Evolutionary conservation across 2,797 vertebrate species (phyloP), one percentile per base, ranked within the genome.

Genomic region (Poecilia velifera): DNA sequence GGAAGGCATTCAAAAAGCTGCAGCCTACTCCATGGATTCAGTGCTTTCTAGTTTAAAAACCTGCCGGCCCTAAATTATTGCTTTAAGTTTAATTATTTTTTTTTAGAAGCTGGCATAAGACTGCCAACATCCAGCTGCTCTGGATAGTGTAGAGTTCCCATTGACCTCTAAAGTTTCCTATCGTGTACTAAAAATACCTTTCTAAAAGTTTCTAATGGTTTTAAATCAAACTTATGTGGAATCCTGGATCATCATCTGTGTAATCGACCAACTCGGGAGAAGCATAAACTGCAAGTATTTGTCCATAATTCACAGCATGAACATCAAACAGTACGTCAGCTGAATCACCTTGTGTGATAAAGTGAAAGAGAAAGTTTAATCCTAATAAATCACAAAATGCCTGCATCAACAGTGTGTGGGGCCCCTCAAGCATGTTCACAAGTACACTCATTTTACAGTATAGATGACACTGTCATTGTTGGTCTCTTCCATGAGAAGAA

Each of bases 1-100:
- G 76, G 51, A 53, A 76, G 31, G 28, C 57, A 55, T 66, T 70
- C 22, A 79, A 45, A 39, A 31, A 84, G 64, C 57, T 57, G 41
- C 28, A 76, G 71, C 74, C 55, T 7, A 76, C 9, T 41, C 20
- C 10, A 5, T 68, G 36, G 9, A 41, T 41, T 64, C 36, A 41
- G 12, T 68, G 41, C 76, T 72, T 72, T 36, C 53, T 28, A n/a
- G 55, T 57, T 68, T 39, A 36, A 6, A 28, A 45, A 83, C 72
- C 73, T 51, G 64, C 39, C 25, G 6, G 14, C 45, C 36, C 36
- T 22, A n/a, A 77, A 77, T 78, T n/a, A 62, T n/a, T 1, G 0
- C 74, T 41, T 22, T 3, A 55, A 71, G 49, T 76, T 81, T 75
- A 68, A 6, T 20, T 7, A 22, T 34, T 34, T 34, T 34, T 34